These are phyloP conservation scores for Bactericera cockerelli DNA, from an alignment of 1,140 invertebrate genomes.

Conservation along the genomic window DNA sequence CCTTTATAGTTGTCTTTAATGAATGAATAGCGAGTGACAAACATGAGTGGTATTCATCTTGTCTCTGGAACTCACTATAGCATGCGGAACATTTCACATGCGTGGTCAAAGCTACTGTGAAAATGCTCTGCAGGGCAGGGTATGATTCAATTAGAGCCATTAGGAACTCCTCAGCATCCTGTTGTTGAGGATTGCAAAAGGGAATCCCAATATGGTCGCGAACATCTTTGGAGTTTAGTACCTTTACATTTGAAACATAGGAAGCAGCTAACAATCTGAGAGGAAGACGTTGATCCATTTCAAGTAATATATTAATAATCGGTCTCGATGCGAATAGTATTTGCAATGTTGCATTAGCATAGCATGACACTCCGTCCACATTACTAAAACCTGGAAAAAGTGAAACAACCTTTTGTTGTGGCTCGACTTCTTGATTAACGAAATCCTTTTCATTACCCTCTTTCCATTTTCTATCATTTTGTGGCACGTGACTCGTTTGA, in stretches of 20 bases:
- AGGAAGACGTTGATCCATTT: background rate
- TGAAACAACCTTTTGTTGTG: background rate
- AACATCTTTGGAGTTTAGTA: background rate
- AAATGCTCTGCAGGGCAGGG: too few species aligned
- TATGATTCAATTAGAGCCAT: too few species aligned
- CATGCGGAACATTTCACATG: too few species aligned
- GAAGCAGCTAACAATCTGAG: background rate
- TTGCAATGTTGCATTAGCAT: conserved; percentile 18
- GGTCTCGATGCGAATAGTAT: conserved; percentile 14
- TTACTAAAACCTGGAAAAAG: conserved; percentile 12
- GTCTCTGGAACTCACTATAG: too few species aligned
- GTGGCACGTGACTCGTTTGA: background rate
- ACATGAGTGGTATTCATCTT: too few species aligned
- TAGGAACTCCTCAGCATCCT: conserved; percentile 10
- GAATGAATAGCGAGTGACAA: too few species aligned
- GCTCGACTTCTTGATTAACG: background rate
- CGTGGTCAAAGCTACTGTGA: too few species aligned
- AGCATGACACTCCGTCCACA: conserved; percentile 17
- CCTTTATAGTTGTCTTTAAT: too few species aligned
- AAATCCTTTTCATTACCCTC: background rate
- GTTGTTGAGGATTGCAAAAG: conserved; percentile 1
- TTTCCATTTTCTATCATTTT: background rate
- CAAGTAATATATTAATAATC: conserved; percentile 6
- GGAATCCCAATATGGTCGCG: background rate
- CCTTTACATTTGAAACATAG: background rate